Conservation (phyloP, 2,888 invertebrate species). For the Scaeva pyrastri region DNA sequence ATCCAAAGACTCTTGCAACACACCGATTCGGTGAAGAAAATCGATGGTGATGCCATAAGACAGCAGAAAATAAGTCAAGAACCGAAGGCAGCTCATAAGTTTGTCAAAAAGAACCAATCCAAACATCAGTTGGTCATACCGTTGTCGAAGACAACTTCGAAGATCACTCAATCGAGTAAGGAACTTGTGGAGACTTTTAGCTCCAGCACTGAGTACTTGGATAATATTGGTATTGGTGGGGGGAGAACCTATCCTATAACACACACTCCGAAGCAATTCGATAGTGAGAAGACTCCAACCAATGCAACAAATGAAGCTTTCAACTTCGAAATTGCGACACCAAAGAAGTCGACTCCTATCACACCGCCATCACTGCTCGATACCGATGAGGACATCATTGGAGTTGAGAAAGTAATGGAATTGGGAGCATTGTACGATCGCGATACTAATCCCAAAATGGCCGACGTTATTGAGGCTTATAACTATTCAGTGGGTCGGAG, state of each 20-base stretch:
- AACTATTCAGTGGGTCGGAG: slow-evolving; percentile 64
- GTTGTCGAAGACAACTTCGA: slow-evolving; percentile 82
- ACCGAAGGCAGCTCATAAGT: slow-evolving; percentile 62
- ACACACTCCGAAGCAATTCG: slow-evolving; percentile 42
- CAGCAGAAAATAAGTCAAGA: slow-evolving; percentile 76
- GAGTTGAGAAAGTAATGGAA: slow-evolving; percentile 67
- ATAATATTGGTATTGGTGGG: slow-evolving; percentile 66
- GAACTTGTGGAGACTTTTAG: slow-evolving; percentile 82
- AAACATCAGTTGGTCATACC: slow-evolving; percentile 79
- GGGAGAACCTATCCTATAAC: slow-evolving; percentile 50
- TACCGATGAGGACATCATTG: slow-evolving; percentile 54
- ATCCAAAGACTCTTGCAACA: slow-evolving; percentile 86
- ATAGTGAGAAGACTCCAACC: slow-evolving; percentile 75
- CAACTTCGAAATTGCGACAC: slow-evolving; percentile 77
- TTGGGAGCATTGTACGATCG: slow-evolving; percentile 77
- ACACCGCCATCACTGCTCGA: slow-evolving; percentile 52
- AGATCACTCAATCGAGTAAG: slow-evolving; percentile 82
- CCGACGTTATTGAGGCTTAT: slow-evolving; percentile 55
- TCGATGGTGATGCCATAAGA: slow-evolving; percentile 81
- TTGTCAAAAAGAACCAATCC: slow-evolving; percentile 76
- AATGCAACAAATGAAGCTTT: slow-evolving; percentile 78
- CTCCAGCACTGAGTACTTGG: slow-evolving; percentile 79
- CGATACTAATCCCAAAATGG: slow-evolving; percentile 78
- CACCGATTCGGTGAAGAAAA: slow-evolving; percentile 83
- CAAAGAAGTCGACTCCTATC: slow-evolving; percentile 36